These are phyloP conservation scores for Phataginus tetradactyla DNA, from an alignment of 2,797 vertebrate genomes.

Conservation along the genomic window DNA sequence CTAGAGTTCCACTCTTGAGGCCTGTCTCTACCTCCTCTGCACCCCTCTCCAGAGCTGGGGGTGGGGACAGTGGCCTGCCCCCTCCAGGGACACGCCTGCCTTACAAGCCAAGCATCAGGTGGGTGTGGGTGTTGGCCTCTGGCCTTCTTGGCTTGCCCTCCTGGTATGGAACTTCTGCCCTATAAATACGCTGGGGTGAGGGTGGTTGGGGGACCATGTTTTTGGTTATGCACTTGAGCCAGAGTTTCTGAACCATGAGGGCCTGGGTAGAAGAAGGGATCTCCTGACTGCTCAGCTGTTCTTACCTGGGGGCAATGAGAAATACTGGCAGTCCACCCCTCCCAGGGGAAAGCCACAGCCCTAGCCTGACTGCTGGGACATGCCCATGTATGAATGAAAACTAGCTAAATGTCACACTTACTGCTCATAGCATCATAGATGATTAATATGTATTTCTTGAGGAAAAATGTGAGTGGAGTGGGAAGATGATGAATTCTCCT, in stretches of 20 bases:
- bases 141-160: neutral
- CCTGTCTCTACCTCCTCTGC: neutral
- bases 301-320: neutral
- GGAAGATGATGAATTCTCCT: fast-evolving
- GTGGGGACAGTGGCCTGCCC: fast-evolving
- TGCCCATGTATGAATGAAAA: no score
- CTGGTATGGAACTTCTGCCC: fast-evolving
- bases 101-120: neutral
- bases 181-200: neutral
- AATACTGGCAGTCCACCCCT: neutral
- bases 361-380: neutral
- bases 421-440: neutral
- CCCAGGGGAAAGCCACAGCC: neutral
- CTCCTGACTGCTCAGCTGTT: neutral
- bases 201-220: fast-evolving
- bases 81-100: neutral
- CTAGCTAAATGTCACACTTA: neutral
- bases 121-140: neutral
- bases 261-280: neutral
- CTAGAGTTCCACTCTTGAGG: neutral
- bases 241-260: fast-evolving
- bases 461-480: neutral
- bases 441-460: neutral
- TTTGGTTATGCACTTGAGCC: fast-evolving
- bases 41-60: no score